These are phyloP conservation scores for Atherinomorus stipes DNA, from an alignment of 2,113 vertebrate genomes.

Conservation along the genomic window DNA sequence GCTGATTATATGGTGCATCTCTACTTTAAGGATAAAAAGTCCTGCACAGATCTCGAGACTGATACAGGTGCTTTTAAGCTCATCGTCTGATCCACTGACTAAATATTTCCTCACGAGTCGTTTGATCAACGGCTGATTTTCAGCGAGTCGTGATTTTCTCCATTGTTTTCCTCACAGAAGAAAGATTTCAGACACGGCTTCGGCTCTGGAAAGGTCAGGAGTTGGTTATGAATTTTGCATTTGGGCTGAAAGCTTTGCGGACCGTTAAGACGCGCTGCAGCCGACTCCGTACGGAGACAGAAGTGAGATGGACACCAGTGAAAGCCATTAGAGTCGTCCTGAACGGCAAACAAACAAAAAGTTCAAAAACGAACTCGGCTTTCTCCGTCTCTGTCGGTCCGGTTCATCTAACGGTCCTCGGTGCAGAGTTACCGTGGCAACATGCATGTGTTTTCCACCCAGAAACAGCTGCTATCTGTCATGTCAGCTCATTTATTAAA, in stretches of 20 bases:
- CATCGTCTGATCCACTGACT: background rate
- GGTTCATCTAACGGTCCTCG: too few species aligned
- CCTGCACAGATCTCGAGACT: too few species aligned
- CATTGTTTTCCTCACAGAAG: background rate
- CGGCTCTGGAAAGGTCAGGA: conserved; percentile 34
- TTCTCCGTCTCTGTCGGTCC: too few species aligned
- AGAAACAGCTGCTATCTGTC: conserved; percentile 10
- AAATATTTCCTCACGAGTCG: background rate
- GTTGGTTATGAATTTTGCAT: conserved; percentile 69
- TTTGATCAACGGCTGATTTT: background rate
- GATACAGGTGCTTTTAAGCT: background rate
- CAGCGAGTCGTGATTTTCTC: too few species aligned
- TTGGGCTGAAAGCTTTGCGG: conserved; percentile 51
- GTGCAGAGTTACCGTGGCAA: conserved; percentile 24
- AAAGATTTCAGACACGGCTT: background rate
- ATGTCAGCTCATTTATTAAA: background rate
- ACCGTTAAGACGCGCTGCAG: background rate
- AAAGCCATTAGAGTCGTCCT: conserved; percentile 52
- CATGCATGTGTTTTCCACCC: conserved; percentile 48
- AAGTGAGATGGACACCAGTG: conserved; percentile 34
- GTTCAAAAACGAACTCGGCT: too few species aligned
- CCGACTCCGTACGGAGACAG: conserved; percentile 35
- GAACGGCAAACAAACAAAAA: conserved; percentile 15
- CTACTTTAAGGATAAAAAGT: too few species aligned
- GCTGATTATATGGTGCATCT: too few species aligned